A percentile compares a stretch with the other conserved stretches of the same genome.
phyloP scores from a whole-genome alignment of 1,140 invertebrate genomes.

The Andricus grossulariae region DNA sequence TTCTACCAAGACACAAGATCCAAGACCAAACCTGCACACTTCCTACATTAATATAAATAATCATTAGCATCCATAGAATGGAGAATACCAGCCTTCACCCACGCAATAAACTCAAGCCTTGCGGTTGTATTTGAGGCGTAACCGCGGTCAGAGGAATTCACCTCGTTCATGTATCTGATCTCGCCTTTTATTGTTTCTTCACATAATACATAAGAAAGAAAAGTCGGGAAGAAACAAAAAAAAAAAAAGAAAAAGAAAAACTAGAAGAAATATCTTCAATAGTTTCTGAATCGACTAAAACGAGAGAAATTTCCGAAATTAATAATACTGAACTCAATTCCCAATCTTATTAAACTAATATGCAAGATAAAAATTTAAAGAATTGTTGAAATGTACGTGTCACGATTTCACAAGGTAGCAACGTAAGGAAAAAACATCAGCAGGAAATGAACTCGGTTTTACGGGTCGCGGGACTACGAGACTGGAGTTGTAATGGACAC shows the following conservation, averaged over 20 bases:
- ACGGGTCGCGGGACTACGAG: conserved; percentile 8
- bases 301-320: too few relatives aligned
- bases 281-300: too few relatives aligned
- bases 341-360: too few relatives aligned
- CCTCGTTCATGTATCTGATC: neutral
- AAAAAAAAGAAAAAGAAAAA: too few relatives aligned
- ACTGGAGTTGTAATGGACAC: conserved; percentile 13
- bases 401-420: neutral
- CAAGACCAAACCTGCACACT: neutral
- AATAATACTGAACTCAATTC: too few relatives aligned
- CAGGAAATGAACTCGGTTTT: conserved; percentile 23
- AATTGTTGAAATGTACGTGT: neutral
- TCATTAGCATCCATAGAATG: neutral
- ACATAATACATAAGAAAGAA: neutral
- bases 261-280: too few relatives aligned
- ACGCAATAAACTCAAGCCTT: conserved; percentile 11
- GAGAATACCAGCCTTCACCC: conserved; percentile 1
- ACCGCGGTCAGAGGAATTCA: neutral
- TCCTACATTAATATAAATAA: neutral
- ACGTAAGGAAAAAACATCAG: neutral
- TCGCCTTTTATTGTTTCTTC: neutral
- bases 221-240: neutral
- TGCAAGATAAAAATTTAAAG: too few relatives aligned
- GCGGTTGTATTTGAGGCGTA: conserved; percentile 8
- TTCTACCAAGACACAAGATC: neutral